phyloP scores from a whole-genome alignment of 2,888 invertebrate species.

The Folsomia manolachei region DNA sequence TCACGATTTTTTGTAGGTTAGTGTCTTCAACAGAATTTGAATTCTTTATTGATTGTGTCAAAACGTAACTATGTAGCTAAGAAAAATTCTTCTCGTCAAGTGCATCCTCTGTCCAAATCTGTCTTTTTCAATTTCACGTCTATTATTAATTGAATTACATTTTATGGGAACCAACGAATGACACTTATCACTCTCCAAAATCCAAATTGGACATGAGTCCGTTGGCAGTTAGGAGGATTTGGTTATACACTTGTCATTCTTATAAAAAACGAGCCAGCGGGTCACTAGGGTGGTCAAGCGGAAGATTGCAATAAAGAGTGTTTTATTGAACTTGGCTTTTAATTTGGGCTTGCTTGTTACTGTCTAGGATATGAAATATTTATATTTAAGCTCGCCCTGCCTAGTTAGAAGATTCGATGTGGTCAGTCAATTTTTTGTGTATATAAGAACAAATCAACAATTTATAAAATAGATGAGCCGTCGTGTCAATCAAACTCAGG shows the following conservation, averaged over 20 bases:
- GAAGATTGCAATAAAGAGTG: not conserved
- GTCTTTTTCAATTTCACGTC: not conserved
- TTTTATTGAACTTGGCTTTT: not conserved
- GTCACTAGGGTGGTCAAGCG: not conserved
- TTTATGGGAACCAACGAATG: not conserved
- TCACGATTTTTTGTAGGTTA: not conserved
- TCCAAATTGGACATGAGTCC: not conserved
- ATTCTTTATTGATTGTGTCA: not conserved
- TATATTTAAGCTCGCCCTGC: not conserved
- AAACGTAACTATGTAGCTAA: too few species aligned
- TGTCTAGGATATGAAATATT: not conserved
- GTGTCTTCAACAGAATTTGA: not conserved
- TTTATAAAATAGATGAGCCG: too few species aligned
- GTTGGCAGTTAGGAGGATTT: not conserved
- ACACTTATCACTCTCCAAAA: not conserved
- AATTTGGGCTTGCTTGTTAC: not conserved
- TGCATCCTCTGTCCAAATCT: not conserved
- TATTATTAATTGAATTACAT: not conserved
- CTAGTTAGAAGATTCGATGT: not conserved
- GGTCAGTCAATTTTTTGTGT: not conserved
- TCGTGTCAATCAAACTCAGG: too few species aligned
- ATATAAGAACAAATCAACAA: too few species aligned
- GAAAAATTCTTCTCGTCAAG: not conserved
- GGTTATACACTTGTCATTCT: not conserved
- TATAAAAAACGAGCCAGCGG: not conserved